Conservation (phyloP, 2,113 vertebrate species). For the Lophura nycthemera region DNA sequence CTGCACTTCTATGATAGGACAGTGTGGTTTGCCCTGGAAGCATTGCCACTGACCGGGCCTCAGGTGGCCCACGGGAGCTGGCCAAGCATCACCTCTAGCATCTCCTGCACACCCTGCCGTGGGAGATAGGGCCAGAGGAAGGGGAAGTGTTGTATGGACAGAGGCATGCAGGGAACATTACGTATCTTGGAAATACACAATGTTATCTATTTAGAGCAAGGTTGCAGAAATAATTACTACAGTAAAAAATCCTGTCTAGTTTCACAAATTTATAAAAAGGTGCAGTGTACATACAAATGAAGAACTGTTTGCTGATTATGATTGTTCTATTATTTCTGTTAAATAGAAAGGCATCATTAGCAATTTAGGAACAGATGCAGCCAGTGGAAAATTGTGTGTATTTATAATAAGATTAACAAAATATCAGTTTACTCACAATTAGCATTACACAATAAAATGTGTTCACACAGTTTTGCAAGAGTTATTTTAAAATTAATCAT, state of each 20-base stretch:
- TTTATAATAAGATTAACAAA: constrained; percentile 25
- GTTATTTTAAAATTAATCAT: neutral
- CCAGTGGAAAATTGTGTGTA: neutral
- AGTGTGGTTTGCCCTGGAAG: neutral
- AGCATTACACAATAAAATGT: neutral
- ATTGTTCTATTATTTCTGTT: constrained; percentile 23
- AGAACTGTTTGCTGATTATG: neutral
- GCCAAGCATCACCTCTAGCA: neutral
- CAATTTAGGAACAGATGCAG: constrained; percentile 4
- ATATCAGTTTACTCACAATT: constrained; percentile 26
- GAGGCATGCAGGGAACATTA: neutral
- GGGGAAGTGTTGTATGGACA: neutral
- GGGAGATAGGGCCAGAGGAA: neutral
- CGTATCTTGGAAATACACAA: neutral
- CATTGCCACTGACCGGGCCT: neutral
- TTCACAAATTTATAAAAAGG: neutral
- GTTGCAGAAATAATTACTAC: neutral
- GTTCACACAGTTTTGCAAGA: neutral
- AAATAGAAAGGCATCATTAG: constrained; percentile 24
- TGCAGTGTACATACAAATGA: constrained; percentile 1
- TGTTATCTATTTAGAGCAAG: neutral
- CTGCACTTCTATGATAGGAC: neutral
- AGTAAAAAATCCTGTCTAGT: neutral
- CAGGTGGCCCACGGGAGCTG: neutral
- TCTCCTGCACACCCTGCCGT: neutral